Evolutionary conservation across 2,888 invertebrate genomes (phyloP).

Genomic region (Pseudoips prasinana): DNA sequence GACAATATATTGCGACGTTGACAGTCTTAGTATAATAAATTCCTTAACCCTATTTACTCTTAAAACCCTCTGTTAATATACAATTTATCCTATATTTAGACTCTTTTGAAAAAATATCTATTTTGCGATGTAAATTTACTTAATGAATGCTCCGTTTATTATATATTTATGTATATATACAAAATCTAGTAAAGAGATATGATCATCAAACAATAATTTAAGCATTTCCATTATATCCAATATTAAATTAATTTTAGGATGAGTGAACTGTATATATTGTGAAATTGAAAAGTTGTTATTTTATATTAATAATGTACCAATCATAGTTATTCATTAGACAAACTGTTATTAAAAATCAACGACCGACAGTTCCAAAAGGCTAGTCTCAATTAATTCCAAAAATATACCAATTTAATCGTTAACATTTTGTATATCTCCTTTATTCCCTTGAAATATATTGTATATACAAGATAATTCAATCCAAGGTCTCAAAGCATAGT

Average conservation of each 20-base stretch:
- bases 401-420: conserved; percentile 8
- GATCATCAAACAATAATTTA: conserved; percentile 39
- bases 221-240: conserved; percentile 13
- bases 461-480: conserved; percentile 11
- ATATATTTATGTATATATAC: no score
- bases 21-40: no score
- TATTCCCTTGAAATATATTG: conserved; percentile 6
- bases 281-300: no score
- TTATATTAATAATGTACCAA: no score
- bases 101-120: no score
- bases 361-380: conserved; percentile 70
- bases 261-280: not conserved
- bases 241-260: conserved; percentile 8
- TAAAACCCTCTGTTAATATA: no score
- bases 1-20: no score
- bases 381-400: conserved; percentile 65
- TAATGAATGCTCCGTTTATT: no score
- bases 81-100: no score
- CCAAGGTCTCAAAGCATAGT: conserved; percentile 33
- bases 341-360: conserved; percentile 7
- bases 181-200: conserved; percentile 79
- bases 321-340: not conserved
- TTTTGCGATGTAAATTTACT: no score
- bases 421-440: not conserved
- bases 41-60: no score